Conservation (phyloP, 2,888 invertebrate genomes). For the Germaria angustata region DNA sequence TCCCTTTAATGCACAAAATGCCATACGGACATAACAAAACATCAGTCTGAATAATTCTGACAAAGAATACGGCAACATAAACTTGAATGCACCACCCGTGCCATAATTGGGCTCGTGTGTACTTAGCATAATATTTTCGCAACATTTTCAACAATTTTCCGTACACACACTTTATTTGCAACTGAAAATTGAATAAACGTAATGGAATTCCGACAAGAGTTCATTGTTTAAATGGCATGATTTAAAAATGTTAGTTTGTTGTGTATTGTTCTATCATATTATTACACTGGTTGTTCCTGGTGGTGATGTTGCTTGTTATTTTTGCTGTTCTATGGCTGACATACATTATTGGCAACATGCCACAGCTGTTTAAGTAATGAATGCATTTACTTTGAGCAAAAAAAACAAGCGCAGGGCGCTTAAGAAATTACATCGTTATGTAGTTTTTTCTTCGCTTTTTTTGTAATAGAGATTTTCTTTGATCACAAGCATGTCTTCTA, state of each 20-base stretch:
- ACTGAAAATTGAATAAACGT: constrained; percentile 3
- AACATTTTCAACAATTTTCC: background rate
- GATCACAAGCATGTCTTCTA: constrained; percentile 37
- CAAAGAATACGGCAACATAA: too few species aligned
- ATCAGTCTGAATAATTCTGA: too few species aligned
- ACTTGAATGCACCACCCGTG: too few species aligned
- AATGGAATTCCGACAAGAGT: constrained; percentile 1
- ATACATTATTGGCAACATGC: constrained; percentile 65
- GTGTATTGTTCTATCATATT: constrained; percentile 5
- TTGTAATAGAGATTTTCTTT: constrained; percentile 36
- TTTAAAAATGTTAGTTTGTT: constrained; percentile 31
- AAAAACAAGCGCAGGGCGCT: constrained; percentile 61
- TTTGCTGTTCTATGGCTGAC: constrained; percentile 48
- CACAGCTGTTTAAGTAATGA: constrained; percentile 58
- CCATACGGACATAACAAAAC: too few species aligned
- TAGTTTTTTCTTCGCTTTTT: constrained; percentile 1
- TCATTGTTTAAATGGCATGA: constrained; percentile 33
- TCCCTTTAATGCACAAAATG: too few species aligned
- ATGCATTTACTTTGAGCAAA: constrained; percentile 41
- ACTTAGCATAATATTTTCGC: too few species aligned
- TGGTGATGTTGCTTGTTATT: constrained; percentile 26
- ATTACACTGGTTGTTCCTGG: constrained; percentile 15
- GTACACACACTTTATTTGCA: background rate
- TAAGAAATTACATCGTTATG: constrained; percentile 20
- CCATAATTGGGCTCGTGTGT: too few species aligned